Evolutionary conservation across 2,113 vertebrate species (phyloP).

Genomic region (Erinaceus europaeus): DNA sequence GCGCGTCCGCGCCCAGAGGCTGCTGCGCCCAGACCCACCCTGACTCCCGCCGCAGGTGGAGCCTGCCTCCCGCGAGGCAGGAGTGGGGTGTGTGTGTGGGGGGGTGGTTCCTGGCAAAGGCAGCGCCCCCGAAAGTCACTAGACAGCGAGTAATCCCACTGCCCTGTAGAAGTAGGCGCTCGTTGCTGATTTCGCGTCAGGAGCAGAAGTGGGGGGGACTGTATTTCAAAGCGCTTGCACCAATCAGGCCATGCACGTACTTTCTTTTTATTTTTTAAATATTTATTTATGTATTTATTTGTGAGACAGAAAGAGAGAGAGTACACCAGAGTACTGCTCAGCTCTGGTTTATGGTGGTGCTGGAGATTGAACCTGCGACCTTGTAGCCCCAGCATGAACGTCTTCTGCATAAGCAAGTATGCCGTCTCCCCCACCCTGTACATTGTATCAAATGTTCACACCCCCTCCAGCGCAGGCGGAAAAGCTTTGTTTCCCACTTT

Average conservation of each 20-base stretch:
- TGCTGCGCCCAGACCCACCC: no score
- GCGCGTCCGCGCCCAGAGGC: slow-evolving; percentile 83
- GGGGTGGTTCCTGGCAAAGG: slow-evolving; percentile 65
- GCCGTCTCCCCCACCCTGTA: no score
- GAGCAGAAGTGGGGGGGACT: no score
- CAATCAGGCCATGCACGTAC: neutral
- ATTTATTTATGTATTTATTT: no score
- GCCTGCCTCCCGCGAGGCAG: slow-evolving; percentile 83
- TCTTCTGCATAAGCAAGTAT: no score
- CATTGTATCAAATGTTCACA: neutral
- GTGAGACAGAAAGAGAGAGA: no score
- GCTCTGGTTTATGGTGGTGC: no score
- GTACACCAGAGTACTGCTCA: no score
- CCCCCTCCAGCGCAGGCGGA: neutral
- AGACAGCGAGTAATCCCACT: neutral
- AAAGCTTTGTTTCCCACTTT: neutral
- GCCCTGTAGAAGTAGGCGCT: slow-evolving; percentile 23
- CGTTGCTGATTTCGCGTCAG: neutral
- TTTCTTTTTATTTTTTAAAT: no score
- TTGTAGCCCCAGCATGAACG: no score
- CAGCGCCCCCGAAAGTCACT: neutral
- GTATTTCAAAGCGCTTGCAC: neutral
- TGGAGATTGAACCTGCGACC: no score
- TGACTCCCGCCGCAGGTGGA: no score
- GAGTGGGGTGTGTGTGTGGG: slow-evolving; percentile 68